Evolutionary conservation across 2,797 vertebrate genomes (phyloP).

Genomic region (Oryzias dopingdopingensis): DNA sequence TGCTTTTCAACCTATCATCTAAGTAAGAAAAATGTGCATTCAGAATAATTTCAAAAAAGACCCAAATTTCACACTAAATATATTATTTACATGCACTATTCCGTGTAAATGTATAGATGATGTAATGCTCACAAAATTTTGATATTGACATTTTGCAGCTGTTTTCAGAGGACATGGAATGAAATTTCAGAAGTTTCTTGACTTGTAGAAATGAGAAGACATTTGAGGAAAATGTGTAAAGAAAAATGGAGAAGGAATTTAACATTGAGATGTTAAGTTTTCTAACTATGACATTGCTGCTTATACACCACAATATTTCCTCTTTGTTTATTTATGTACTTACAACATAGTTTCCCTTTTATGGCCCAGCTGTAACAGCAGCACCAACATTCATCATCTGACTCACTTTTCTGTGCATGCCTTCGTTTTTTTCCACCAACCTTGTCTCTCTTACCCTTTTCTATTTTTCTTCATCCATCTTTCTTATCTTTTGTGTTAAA

Average conservation of each 20-base stretch:
- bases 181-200: conserved; percentile 16
- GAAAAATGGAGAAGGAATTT: conserved; percentile 33
- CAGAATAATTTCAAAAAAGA: no score
- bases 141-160: not conserved
- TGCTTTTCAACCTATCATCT: no score
- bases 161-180: conserved; percentile 11
- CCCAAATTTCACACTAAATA: no score
- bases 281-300: conserved; percentile 33
- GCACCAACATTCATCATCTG: conserved; percentile 48
- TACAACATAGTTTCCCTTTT: conserved; percentile 68
- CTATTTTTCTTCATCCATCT: not conserved
- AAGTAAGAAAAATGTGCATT: no score
- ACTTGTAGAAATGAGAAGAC: conserved; percentile 16
- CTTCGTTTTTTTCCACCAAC: conserved; percentile 8
- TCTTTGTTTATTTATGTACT: conserved; percentile 58
- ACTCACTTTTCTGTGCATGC: conserved; percentile 26
- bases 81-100: no score
- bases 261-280: conserved; percentile 51
- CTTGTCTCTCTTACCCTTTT: conserved; percentile 12
- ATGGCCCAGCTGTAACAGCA: conserved; percentile 47
- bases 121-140: no score
- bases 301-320: conserved; percentile 57
- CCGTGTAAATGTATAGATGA: no score
- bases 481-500: conserved; percentile 5
- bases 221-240: conserved; percentile 8